Evolutionary conservation across 2,113 vertebrate genomes (phyloP).

Genomic region (Elanus axillaris): DNA sequence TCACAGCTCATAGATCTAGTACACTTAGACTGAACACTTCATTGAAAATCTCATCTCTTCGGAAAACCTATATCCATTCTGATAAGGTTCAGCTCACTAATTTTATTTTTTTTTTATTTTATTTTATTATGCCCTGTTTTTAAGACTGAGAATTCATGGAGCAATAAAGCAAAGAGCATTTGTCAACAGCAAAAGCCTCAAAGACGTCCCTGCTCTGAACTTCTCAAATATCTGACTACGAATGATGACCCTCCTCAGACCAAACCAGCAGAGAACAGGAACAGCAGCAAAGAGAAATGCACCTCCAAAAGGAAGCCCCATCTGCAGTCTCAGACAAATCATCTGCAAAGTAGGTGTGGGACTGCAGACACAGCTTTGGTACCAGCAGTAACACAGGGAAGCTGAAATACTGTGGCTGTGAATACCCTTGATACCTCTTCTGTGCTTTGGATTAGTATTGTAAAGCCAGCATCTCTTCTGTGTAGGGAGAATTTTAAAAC

Average conservation of each 20-base stretch:
- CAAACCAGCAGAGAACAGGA: constrained; percentile 90
- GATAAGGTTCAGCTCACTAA: constrained; percentile 82
- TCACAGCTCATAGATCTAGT: constrained; percentile 81
- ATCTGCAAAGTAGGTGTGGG: constrained; percentile 90
- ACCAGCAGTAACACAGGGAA: constrained; percentile 59
- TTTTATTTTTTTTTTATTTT: constrained; percentile 58
- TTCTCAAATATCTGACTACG: constrained; percentile 98
- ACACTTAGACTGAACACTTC: constrained; percentile 79
- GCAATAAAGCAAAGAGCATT: constrained; percentile 89
- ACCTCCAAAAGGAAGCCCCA: constrained; percentile 84
- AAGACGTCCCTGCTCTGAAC: constrained; percentile 96
- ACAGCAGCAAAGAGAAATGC: constrained; percentile 89
- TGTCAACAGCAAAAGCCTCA: constrained; percentile 91
- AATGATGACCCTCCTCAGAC: constrained; percentile 91
- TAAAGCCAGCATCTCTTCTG: not conserved
- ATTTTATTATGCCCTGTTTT: constrained; percentile 54
- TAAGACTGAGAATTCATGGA: constrained; percentile 95
- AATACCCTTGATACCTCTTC: not conserved
- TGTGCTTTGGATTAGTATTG: not conserved
- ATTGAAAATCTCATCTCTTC: constrained; percentile 79
- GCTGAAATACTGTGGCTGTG: not conserved
- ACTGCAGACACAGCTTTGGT: constrained; percentile 47
- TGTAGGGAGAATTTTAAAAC: not conserved
- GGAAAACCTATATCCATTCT: constrained; percentile 83
- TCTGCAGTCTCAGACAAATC: constrained; percentile 83